A percentile compares a stretch with the other conserved stretches of the same genome.
phyloP scores from a whole-genome alignment of 2,888 invertebrate genomes.

The Amiota minor region DNA sequence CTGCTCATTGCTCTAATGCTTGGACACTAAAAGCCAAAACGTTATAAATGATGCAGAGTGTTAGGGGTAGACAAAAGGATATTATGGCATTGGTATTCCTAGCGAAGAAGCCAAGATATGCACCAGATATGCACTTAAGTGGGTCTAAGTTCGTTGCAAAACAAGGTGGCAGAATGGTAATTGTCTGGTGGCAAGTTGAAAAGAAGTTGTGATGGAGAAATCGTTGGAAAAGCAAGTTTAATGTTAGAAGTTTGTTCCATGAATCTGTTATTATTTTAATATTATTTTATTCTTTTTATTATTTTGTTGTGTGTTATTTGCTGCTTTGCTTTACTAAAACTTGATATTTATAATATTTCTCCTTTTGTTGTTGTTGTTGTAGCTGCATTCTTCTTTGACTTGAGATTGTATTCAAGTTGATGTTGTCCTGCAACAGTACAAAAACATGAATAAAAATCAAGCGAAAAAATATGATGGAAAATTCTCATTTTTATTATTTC shows the following conservation, averaged over 20 bases:
- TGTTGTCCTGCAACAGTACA: background rate
- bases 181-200: no score
- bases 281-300: background rate
- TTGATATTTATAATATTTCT: slow-evolving; percentile 24
- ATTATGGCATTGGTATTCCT: background rate
- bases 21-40: slow-evolving; percentile 25
- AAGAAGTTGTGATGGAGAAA: no score
- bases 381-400: background rate
- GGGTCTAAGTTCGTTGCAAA: slow-evolving; percentile 12
- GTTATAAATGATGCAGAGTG: slow-evolving; percentile 9
- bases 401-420: background rate
- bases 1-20: background rate
- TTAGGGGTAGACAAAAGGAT: background rate
- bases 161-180: background rate
- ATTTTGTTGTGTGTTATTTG: background rate
- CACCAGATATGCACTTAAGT: slow-evolving; percentile 27
- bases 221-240: background rate
- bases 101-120: slow-evolving; percentile 6
- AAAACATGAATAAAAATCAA: background rate
- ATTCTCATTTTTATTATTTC: no score
- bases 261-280: slow-evolving; percentile 8
- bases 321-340: slow-evolving; percentile 1
- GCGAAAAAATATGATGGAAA: background rate
- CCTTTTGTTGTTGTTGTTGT: background rate
- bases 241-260: slow-evolving; percentile 19